Evolutionary conservation across 2,113 vertebrate species (phyloP).

Genomic region (Colistium nudipinnis): DNA sequence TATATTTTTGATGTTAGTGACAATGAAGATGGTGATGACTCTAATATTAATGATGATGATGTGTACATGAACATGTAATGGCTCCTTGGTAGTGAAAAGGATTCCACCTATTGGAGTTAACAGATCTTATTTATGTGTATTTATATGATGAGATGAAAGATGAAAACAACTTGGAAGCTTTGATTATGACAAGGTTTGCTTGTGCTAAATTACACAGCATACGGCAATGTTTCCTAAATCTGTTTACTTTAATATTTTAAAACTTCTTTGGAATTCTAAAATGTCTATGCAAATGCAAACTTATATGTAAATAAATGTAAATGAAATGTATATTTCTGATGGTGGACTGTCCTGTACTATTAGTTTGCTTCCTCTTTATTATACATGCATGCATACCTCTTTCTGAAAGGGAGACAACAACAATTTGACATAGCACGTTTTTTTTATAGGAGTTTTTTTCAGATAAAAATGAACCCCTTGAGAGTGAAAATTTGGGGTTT

Average conservation of each 20-base stretch:
- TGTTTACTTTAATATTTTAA: constrained; percentile 73
- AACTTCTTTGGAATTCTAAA: constrained; percentile 70
- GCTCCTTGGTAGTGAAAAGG: constrained; percentile 16
- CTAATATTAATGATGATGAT: not conserved
- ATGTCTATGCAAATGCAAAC: constrained; percentile 75
- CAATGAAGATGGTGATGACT: not conserved
- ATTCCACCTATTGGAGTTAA: constrained; percentile 24
- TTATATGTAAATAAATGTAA: constrained; percentile 83
- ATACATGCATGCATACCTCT: too few species aligned
- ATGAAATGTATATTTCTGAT: constrained; percentile 80
- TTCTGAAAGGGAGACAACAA: not conserved
- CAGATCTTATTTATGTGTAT: constrained; percentile 63
- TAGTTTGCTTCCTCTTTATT: not conserved
- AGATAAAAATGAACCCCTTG: too few species aligned
- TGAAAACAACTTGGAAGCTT: constrained; percentile 5
- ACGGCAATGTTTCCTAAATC: constrained; percentile 43
- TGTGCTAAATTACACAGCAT: constrained; percentile 28
- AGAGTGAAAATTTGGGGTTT: too few species aligned
- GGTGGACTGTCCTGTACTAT: not conserved
- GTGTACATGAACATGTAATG: constrained; percentile 13
- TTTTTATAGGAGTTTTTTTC: too few species aligned
- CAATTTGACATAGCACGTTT: too few species aligned
- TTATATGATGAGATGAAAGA: constrained; percentile 48
- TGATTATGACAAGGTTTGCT: constrained; percentile 39
- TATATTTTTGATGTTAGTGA: constrained; percentile 4